phyloP scores from a whole-genome alignment of 2,797 vertebrate genomes.

The Poecilia wingei region DNA sequence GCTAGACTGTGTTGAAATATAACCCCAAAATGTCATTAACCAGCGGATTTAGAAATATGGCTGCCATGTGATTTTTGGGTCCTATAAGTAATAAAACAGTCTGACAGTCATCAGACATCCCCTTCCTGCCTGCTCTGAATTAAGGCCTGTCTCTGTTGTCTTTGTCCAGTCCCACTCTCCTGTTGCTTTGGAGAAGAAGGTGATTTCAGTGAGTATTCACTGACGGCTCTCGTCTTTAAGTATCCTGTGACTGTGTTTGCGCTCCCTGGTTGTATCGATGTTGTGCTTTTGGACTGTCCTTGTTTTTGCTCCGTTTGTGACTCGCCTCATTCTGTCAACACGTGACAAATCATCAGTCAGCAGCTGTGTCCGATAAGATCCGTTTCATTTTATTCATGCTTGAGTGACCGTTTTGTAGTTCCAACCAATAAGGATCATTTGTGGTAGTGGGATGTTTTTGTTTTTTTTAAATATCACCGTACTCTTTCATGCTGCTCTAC shows the following conservation, averaged over 20 bases:
- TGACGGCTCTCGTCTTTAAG: constrained; percentile 62
- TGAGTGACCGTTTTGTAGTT: constrained; percentile 21
- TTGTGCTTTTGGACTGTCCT: constrained; percentile 51
- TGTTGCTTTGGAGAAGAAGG: constrained; percentile 89
- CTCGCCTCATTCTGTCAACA: constrained; percentile 49
- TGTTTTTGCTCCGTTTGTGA: constrained; percentile 37
- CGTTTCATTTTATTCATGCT: constrained; percentile 15
- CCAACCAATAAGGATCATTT: constrained; percentile 33
- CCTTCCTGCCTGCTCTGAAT: constrained; percentile 46
- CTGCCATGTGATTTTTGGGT: neutral
- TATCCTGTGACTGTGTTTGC: constrained; percentile 62
- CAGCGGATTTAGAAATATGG: neutral
- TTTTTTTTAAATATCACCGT: neutral
- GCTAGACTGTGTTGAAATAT: neutral
- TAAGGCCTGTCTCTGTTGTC: constrained; percentile 81
- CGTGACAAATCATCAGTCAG: constrained; percentile 20
- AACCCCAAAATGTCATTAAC: neutral
- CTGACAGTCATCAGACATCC: neutral
- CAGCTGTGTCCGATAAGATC: constrained; percentile 4
- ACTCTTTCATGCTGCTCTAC: constrained; percentile 10
- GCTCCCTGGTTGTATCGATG: constrained; percentile 54
- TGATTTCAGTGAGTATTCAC: constrained; percentile 88
- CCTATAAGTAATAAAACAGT: neutral
- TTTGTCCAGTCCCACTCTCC: constrained; percentile 84
- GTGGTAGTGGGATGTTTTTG: constrained; percentile 30